These are phyloP conservation scores for Ceriagrion tenellum DNA, from an alignment of 2,888 invertebrate genomes.

Conservation along the genomic window DNA sequence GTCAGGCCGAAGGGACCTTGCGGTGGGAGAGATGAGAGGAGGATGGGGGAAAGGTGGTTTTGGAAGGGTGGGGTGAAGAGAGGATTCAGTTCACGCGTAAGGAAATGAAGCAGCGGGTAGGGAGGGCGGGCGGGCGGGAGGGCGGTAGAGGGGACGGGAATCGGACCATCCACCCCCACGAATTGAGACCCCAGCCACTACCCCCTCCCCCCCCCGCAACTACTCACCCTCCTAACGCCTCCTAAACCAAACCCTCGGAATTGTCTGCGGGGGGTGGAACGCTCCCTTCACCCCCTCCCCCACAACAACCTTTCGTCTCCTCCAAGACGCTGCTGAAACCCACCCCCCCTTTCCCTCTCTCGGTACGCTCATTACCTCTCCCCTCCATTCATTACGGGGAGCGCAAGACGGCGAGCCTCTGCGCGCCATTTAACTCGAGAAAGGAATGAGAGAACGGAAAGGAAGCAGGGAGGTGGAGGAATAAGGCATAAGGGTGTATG, in stretches of 20 bases:
- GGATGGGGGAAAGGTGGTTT: background rate
- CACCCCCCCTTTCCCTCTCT: background rate
- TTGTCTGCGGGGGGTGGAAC: background rate
- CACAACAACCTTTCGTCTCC: background rate
- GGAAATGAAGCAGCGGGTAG: conserved; percentile 45
- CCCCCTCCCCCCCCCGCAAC: background rate
- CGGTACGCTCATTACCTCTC: conserved; percentile 56
- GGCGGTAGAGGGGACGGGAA: no score
- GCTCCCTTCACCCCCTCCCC: background rate
- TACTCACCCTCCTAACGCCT: no score
- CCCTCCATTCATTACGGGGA: conserved; percentile 50
- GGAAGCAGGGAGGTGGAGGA: background rate
- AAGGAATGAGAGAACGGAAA: background rate
- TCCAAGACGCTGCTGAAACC: background rate
- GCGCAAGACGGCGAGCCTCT: conserved; percentile 65
- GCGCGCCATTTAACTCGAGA: conserved; percentile 57
- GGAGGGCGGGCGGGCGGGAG: background rate
- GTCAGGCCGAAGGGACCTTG: background rate
- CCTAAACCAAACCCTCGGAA: background rate
- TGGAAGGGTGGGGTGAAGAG: background rate
- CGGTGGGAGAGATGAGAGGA: background rate
- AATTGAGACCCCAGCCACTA: background rate
- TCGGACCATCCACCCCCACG: background rate
- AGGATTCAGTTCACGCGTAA: conserved; percentile 37
- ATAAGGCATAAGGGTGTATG: background rate